These are phyloP conservation scores for Regulus satrapa DNA, from an alignment of 2,113 vertebrate genomes.

Conservation along the genomic window DNA sequence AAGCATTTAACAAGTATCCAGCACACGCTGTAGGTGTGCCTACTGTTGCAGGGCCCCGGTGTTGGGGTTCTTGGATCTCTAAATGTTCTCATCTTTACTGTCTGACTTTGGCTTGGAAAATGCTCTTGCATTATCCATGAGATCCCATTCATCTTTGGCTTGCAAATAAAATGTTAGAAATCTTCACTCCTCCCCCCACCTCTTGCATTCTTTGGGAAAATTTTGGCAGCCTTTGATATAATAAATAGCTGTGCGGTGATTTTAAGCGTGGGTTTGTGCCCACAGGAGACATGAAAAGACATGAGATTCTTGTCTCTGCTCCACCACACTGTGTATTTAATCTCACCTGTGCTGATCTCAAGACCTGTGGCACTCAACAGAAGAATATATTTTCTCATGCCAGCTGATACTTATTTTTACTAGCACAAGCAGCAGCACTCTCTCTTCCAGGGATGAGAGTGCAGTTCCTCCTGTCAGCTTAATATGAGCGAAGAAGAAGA, in stretches of 20 bases:
- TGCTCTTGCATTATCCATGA: neutral
- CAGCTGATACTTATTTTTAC: neutral
- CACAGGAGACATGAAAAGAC: neutral
- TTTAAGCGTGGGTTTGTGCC: neutral
- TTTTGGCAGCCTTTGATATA: neutral
- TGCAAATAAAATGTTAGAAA: neutral
- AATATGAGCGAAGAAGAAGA: neutral
- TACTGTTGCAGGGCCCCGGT: neutral
- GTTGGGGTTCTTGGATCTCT: neutral
- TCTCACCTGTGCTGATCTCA: neutral
- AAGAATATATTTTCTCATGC: neutral
- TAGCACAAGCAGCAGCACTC: neutral
- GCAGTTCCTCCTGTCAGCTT: neutral
- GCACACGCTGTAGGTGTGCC: fast-evolving
- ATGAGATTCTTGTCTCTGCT: neutral
- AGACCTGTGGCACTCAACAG: neutral
- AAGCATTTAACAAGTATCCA: neutral
- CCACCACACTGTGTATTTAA: neutral
- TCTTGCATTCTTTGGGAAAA: neutral
- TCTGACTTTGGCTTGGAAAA: neutral
- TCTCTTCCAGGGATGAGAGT: neutral
- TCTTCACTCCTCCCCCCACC: neutral
- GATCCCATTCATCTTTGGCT: neutral
- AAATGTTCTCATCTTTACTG: neutral
- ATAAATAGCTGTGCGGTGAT: neutral